A percentile compares a stretch with the other conserved stretches of the same genome.
Evolutionary conservation across 2,888 invertebrate genomes (phyloP).

Genomic region (Parnassius mnemosyne): DNA sequence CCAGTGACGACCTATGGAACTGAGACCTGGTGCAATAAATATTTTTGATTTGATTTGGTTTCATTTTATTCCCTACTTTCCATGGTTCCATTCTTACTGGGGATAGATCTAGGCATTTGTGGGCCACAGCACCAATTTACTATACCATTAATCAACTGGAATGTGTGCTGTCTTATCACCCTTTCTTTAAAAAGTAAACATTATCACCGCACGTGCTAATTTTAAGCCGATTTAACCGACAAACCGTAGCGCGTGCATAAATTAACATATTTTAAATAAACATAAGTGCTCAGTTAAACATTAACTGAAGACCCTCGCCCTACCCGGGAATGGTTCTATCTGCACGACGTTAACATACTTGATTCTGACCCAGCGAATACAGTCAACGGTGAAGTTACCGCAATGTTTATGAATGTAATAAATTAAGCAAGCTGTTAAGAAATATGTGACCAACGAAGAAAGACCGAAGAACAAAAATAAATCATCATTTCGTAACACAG

Average conservation of each 20-base stretch:
- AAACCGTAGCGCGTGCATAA: background rate
- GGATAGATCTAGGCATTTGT: too few species aligned
- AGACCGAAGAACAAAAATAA: slow-evolving; percentile 9
- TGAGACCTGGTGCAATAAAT: too few species aligned
- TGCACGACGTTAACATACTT: background rate
- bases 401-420: slow-evolving; percentile 12
- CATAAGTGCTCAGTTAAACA: slow-evolving; percentile 4
- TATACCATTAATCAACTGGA: too few species aligned
- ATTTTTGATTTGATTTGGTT: too few species aligned
- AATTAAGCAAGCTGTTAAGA: slow-evolving; percentile 10
- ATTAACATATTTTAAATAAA: slow-evolving; percentile 1
- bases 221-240: background rate
- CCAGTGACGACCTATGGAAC: too few species aligned
- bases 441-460: background rate
- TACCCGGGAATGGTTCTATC: slow-evolving; percentile 1
- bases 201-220: too few species aligned
- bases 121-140: too few species aligned
- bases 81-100: too few species aligned
- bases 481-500: slow-evolving; percentile 11
- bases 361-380: background rate
- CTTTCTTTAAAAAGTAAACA: too few species aligned
- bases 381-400: background rate
- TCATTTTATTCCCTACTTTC: too few species aligned
- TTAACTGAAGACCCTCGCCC: background rate
- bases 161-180: too few species aligned